A percentile compares a stretch with the other conserved stretches of the same genome.
Conservation (phyloP, 92 coral and sea anemone species). For the Zoanthus gigantus region DNA sequence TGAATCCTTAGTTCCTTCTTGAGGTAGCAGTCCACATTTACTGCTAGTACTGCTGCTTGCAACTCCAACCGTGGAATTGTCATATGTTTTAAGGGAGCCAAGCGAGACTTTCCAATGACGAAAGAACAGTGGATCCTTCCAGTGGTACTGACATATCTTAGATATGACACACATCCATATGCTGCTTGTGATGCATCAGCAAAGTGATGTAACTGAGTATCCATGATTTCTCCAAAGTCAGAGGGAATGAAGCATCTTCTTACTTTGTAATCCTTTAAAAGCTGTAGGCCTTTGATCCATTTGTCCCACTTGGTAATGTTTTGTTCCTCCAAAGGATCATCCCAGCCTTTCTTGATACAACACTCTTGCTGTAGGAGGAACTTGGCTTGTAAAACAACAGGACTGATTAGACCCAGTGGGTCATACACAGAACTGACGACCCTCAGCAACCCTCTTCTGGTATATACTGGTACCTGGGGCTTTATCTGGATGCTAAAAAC, state of each 20-base stretch:
- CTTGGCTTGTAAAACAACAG: slow-evolving; percentile 58
- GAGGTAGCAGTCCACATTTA: slow-evolving; percentile 37
- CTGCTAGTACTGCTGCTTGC: slow-evolving; percentile 15
- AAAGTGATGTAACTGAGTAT: no score
- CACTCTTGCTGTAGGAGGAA: slow-evolving; percentile 58
- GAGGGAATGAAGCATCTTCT: no score
- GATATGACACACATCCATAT: no score
- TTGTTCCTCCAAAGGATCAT: slow-evolving; percentile 47
- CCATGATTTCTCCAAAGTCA: no score
- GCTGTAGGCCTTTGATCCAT: slow-evolving; percentile 38
- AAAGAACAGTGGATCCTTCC: no score
- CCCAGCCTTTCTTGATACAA: slow-evolving; percentile 46
- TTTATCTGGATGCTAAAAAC: not conserved
- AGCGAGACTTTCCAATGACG: no score
- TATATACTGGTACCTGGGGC: not conserved
- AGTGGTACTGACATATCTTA: no score
- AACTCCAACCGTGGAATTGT: no score
- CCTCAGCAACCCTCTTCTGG: no score
- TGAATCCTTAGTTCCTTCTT: slow-evolving; percentile 37
- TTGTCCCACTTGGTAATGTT: slow-evolving; percentile 37
- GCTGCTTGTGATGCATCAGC: no score
- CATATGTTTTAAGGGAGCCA: no score
- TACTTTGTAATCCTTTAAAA: not conserved
- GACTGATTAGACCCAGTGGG: slow-evolving; percentile 48
- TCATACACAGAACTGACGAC: no score